These are phyloP conservation scores for Vespertilio murinus DNA, from an alignment of 2,797 vertebrate genomes.

Conservation along the genomic window DNA sequence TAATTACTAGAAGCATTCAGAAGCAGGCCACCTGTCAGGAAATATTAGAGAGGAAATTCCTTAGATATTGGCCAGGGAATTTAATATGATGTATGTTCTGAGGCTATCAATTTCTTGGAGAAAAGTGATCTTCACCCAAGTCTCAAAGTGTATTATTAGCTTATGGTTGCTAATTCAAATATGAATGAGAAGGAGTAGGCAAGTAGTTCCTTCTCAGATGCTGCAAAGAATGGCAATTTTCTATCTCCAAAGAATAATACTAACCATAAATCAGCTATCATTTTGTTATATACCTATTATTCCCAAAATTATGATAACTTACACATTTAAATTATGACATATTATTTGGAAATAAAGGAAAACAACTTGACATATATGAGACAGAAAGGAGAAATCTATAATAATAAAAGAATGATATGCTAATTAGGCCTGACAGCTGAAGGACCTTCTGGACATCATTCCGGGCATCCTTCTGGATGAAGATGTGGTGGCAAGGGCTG, in stretches of 20 bases:
- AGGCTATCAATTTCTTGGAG: not conserved
- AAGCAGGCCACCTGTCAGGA: not conserved
- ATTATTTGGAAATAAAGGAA: not conserved
- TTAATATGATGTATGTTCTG: not conserved
- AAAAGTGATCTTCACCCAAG: not conserved
- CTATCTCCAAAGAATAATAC: not conserved
- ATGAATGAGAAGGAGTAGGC: not conserved
- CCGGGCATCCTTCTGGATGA: too few species aligned
- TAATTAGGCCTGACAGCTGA: too few species aligned
- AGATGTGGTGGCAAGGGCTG: rapidly evolving
- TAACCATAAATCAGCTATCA: not conserved
- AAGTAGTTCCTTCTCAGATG: not conserved
- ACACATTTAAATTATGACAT: not conserved
- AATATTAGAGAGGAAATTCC: not conserved
- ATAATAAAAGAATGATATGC: not conserved
- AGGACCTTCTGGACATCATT: too few species aligned
- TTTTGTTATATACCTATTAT: not conserved
- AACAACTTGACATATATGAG: not conserved
- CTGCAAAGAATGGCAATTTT: not conserved
- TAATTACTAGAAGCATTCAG: not conserved
- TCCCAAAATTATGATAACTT: not conserved
- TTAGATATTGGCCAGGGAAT: not conserved
- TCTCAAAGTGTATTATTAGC: not conserved
- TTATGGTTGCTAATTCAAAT: not conserved
- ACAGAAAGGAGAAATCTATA: not conserved